Base-by-base conservation (phyloP, 2,113 vertebrate species). In the Oxyruncus cristatus region DNA sequence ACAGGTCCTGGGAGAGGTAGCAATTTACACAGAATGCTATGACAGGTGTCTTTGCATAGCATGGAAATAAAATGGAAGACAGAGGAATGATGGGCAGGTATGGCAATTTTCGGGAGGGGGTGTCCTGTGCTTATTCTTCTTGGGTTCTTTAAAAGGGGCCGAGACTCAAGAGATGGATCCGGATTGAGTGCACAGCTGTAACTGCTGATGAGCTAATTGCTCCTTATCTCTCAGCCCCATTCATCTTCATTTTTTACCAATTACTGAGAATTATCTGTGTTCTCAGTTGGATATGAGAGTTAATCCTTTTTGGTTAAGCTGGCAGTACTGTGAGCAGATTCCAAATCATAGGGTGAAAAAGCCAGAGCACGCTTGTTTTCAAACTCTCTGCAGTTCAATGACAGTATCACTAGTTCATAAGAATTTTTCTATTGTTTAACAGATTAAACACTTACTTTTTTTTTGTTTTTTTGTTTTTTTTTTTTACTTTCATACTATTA, bases 231-330 rank as follows among this genome's bases (percentile, higher is more conserved):
- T 99, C 99, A 99, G 99, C 99, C 99, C 99, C 99, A 99, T 99
- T 99, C 99, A 99, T 99, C 99, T 99, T 99, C 99, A 99, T 99
- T 99, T 99, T 99, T 99, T 99, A 99, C 99, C 99, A 99, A 99
- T 99, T 99, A 99, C 99, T 98, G 99, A 99, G 99, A 99, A 99
- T 99, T 99, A 99, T 99, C 99, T 99, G 99, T 99, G 99, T 99
- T 99, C 99, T 99, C 99, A 99, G 99, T 99, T 99, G 99, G 99
- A 99, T 99, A 99, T 99, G 99, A 99, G 99, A 99, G 99, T 99
- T 99, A 99, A 99, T 99, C 99, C 99, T 99, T 99, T 99, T 99
- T 99, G 99, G 99, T 99, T 99, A 99, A 99, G 99, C 99, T 98
- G 98, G 98, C 98, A 99, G 99, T 99, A 99, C 99, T 98, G 99